Evolutionary conservation across 2,113 vertebrate genomes (phyloP).

Genomic region (Gymnorhina tibicen): DNA sequence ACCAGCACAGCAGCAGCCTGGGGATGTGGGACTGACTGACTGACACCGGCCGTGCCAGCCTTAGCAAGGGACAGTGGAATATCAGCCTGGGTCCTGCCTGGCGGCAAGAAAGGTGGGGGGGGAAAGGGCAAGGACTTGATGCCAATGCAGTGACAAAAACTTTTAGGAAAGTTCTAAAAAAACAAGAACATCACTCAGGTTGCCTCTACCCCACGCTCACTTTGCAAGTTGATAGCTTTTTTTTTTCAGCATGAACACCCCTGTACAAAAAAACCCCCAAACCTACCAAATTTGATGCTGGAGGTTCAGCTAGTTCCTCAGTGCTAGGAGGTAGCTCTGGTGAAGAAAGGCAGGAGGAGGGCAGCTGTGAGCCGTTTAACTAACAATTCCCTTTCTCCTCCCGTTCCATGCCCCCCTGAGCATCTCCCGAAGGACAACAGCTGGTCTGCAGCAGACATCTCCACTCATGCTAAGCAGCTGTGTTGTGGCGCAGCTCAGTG

Average conservation of each 20-base stretch:
- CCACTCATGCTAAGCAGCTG: not conserved
- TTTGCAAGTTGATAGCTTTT: not conserved
- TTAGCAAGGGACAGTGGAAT: not conserved
- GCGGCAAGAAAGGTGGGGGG: not conserved
- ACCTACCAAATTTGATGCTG: not conserved
- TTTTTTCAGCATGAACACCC: not conserved
- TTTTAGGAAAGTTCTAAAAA: not conserved
- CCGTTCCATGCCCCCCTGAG: not conserved
- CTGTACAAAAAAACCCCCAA: not conserved
- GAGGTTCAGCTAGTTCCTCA: not conserved
- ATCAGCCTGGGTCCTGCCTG: not conserved
- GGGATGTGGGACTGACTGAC: not conserved
- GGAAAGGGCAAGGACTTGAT: not conserved
- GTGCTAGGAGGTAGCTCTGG: not conserved
- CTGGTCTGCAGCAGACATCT: not conserved
- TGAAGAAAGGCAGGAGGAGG: not conserved
- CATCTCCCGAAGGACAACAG: not conserved
- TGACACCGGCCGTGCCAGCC: not conserved
- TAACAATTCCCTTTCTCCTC: not conserved
- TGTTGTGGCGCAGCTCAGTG: not conserved
- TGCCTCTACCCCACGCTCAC: not conserved
- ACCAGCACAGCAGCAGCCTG: not conserved
- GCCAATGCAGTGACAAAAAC: not conserved
- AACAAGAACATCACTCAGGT: rapidly evolving
- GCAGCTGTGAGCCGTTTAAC: not conserved